Conservation (phyloP, 2,113 vertebrate species). For the Perca schrenkii region DNA sequence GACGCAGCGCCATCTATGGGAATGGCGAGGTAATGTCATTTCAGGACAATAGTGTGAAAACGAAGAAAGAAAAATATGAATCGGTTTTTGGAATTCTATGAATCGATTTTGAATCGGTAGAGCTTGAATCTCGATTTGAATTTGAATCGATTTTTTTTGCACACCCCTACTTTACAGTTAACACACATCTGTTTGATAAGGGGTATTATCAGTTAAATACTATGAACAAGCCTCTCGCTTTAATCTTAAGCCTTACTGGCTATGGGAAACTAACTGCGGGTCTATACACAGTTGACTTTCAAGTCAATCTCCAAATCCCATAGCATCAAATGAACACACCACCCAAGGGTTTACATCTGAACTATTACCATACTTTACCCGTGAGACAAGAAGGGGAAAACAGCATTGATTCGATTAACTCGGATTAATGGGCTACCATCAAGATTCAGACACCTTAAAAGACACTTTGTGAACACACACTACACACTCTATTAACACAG, state of each 20-base stretch:
- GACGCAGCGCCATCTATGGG: too few species aligned
- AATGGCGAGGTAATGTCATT: too few species aligned
- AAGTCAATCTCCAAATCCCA: conserved; percentile 38
- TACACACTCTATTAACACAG: conserved; percentile 48
- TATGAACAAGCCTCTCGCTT: conserved; percentile 27
- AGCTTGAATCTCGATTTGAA: too few species aligned
- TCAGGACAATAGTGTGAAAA: too few species aligned
- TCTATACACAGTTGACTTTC: conserved; percentile 23
- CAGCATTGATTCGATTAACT: conserved; percentile 77
- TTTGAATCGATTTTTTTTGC: too few species aligned
- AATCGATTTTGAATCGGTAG: too few species aligned
- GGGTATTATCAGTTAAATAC: conserved; percentile 29
- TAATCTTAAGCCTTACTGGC: conserved; percentile 16
- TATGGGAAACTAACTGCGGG: conserved; percentile 2
- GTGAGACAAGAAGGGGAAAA: conserved; percentile 46
- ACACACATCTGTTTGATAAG: conserved; percentile 12
- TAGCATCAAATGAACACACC: conserved; percentile 28
- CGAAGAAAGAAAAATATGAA: too few species aligned
- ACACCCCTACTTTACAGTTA: neutral
- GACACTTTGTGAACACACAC: conserved; percentile 41
- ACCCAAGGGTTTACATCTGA: conserved; percentile 58
- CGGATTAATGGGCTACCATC: conserved; percentile 71
- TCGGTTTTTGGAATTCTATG: too few species aligned
- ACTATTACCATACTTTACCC: conserved; percentile 51
- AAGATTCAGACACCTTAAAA: conserved; percentile 69